A percentile compares a stretch with the other conserved stretches of the same genome.
These are phyloP conservation scores for Eupelmus urozonus DNA, from an alignment of 2,888 invertebrate species.

Conservation along the genomic window DNA sequence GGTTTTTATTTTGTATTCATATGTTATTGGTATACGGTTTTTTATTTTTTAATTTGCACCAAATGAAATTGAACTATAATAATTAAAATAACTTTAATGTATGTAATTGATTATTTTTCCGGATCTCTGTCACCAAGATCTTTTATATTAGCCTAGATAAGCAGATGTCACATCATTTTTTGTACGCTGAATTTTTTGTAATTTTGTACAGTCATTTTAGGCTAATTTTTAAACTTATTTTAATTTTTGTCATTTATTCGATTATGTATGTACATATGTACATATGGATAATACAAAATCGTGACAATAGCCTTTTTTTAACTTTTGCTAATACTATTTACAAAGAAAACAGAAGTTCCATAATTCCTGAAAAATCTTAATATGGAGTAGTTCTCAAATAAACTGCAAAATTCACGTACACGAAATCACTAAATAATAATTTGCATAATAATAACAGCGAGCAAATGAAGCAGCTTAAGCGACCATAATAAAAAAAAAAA, in stretches of 20 bases:
- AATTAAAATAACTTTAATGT: too few species aligned
- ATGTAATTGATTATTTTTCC: not conserved
- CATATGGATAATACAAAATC: not conserved
- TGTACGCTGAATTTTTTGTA: conserved; percentile 7
- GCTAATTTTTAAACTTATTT: not conserved
- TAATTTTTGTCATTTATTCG: not conserved
- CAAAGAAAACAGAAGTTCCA: not conserved
- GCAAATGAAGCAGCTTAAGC: not conserved
- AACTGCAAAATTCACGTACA: not conserved
- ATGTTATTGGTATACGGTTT: too few species aligned
- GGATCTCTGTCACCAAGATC: too few species aligned
- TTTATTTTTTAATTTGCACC: too few species aligned
- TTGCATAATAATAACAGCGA: not conserved
- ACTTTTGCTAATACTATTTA: conserved; percentile 20
- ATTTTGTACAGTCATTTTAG: conserved; percentile 9
- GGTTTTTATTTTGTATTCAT: too few species aligned
- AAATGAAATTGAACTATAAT: too few species aligned
- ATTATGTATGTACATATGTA: not conserved
- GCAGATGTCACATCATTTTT: too few species aligned
- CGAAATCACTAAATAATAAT: not conserved
- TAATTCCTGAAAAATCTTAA: not conserved
- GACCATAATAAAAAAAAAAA: conserved; percentile 18
- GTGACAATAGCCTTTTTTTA: conserved; percentile 16
- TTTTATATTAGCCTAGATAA: too few species aligned
- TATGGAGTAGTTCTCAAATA: not conserved